Evolutionary conservation across 92 coral and sea anemone genomes (phyloP), one percentile per base, ranked within the genome.

Genomic region (Galaxea fascicularis): DNA sequence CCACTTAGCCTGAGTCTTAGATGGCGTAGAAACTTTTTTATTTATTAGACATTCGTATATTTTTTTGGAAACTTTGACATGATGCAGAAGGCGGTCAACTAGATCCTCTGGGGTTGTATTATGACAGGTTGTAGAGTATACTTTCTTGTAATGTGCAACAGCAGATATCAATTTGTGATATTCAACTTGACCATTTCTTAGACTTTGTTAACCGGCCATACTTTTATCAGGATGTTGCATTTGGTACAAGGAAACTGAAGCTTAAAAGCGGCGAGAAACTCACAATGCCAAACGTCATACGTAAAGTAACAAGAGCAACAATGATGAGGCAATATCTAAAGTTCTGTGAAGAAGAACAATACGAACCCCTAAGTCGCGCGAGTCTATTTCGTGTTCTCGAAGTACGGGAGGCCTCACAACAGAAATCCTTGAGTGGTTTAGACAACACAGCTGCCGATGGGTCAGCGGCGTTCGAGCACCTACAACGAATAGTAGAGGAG

Each of bases 161-260:
- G n/a, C n/a, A n/a, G n/a, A n/a, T n/a, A n/a, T n/a, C n/a, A n/a
- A n/a, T n/a, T n/a, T n/a, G n/a, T n/a, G n/a, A n/a, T n/a, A n/a
- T n/a, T n/a, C n/a, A n/a, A n/a, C n/a, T n/a, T n/a, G n/a, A n/a
- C n/a, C 92, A 92, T 54, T 92, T 92, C 49, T 39, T 88, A 25
- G 95, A 92, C 83, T 92, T 92, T 82, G 68, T 68, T 0, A 88
- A 91, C 54, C 89, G 94, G 62, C 94, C 94, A 22, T 91, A 91
- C 80, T 91, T 91, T 65, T 85, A 92, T 82, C 95, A 92, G 66
- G 95, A 92, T 81, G 95, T 92, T n/a, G 95, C 93, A 4, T 89
- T 86, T 20, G 95, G 93, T 45, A 92, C 93, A 26, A 86, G 95
- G 79, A 89, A 60, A 65, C 88, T 89, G 31, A 86, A 12, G 83